A percentile compares a stretch with the other conserved stretches of the same genome.
Conservation (phyloP, 37 sponge, comb jelly and placozoan species). For the Aplysina aerophoba region DNA sequence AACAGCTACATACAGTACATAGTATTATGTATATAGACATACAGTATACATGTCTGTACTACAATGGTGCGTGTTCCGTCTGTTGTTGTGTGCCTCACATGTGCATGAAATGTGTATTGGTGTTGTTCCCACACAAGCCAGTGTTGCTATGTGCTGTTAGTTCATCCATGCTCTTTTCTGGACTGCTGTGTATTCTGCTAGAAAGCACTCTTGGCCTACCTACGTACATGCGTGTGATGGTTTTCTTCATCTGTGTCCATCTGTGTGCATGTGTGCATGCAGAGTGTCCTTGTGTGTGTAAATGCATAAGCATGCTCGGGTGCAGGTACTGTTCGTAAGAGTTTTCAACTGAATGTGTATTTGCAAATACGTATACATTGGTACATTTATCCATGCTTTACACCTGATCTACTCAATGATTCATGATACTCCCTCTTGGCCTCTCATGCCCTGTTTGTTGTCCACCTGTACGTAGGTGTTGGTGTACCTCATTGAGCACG, state of each 20-base stretch:
- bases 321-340: too few relatives aligned
- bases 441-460: background rate
- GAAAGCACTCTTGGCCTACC: too few relatives aligned
- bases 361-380: conserved; percentile 8
- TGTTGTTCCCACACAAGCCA: background rate
- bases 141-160: too few relatives aligned
- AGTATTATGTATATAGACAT: too few relatives aligned
- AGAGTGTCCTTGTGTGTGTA: background rate
- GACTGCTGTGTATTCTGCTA: background rate
- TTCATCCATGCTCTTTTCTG: background rate
- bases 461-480: conserved; percentile 57
- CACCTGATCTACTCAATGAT: background rate
- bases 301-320: too few relatives aligned
- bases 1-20: too few relatives aligned
- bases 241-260: too few relatives aligned
- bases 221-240: too few relatives aligned
- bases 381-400: too few relatives aligned
- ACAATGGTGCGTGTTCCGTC: too few relatives aligned
- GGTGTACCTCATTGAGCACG: conserved; percentile 81
- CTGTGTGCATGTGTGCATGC: too few relatives aligned
- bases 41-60: too few relatives aligned
- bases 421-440: background rate
- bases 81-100: background rate
- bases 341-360: conserved; percentile 1
- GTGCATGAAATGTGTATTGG: background rate